Evolutionary conservation across 2,113 vertebrate genomes (phyloP).

Genomic region (Pseudolaguvia tuberculata): DNA sequence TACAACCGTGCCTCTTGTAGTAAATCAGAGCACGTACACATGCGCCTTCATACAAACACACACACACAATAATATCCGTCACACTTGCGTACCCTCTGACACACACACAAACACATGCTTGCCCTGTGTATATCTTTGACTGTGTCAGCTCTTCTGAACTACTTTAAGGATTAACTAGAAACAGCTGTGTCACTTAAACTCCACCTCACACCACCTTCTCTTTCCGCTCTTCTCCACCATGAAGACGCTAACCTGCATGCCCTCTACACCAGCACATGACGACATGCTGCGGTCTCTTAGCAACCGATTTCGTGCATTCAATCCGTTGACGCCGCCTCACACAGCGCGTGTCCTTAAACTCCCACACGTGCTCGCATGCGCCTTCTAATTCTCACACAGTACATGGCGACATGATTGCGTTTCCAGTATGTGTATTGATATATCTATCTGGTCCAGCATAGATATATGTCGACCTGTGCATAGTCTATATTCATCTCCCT

Average conservation of each 20-base stretch:
- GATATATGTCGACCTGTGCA: slow-evolving; percentile 16
- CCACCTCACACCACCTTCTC: not conserved
- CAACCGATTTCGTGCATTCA: slow-evolving; percentile 34
- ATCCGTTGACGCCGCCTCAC: slow-evolving; percentile 17
- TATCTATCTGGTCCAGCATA: slow-evolving; percentile 31
- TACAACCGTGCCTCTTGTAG: slow-evolving; percentile 47
- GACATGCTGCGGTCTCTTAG: slow-evolving; percentile 35
- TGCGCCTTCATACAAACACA: not conserved
- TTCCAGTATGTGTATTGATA: slow-evolving; percentile 22
- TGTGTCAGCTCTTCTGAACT: too few species aligned
- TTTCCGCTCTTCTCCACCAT: not conserved
- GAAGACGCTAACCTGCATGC: not conserved
- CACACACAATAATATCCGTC: not conserved
- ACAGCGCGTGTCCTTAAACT: slow-evolving; percentile 17
- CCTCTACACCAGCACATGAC: slow-evolving; percentile 12
- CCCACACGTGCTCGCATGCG: not conserved
- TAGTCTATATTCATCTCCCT: slow-evolving; percentile 14
- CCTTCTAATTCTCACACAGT: not conserved
- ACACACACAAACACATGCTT: not conserved
- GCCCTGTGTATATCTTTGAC: slow-evolving; percentile 1
- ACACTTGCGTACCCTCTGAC: not conserved
- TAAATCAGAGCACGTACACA: slow-evolving; percentile 6
- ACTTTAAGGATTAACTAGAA: not conserved
- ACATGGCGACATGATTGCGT: slow-evolving; percentile 16
- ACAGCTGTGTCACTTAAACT: not conserved